Evolutionary conservation across 2,113 vertebrate genomes (phyloP).

Genomic region (Lycaon pictus): DNA sequence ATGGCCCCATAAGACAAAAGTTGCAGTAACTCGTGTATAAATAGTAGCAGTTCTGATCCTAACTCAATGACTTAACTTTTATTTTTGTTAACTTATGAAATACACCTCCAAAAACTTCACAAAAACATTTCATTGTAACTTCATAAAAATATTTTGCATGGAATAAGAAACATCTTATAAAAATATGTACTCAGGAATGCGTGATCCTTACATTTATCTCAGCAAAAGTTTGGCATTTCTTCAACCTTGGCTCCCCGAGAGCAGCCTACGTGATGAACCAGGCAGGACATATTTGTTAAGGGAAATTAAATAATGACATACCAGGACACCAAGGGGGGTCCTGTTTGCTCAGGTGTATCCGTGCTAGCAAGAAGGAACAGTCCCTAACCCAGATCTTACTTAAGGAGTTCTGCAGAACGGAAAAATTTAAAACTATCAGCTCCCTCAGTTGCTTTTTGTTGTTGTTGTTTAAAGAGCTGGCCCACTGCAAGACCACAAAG

Average conservation of each 20-base stretch:
- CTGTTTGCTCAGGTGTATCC: not conserved
- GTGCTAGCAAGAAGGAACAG: not conserved
- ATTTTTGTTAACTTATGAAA: constrained; percentile 50
- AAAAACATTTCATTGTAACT: constrained; percentile 10
- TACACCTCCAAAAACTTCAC: not conserved
- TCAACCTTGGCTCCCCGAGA: not conserved
- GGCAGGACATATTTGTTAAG: not conserved
- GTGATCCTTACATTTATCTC: not conserved
- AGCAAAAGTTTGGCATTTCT: not conserved
- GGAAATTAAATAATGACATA: not conserved
- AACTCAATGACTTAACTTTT: not conserved
- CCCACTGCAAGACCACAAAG: not conserved
- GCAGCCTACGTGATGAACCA: not conserved
- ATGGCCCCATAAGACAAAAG: constrained; percentile 56
- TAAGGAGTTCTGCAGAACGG: constrained; percentile 11
- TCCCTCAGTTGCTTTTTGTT: not conserved
- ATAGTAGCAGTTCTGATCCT: constrained; percentile 33
- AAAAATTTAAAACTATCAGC: not conserved
- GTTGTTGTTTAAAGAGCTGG: not conserved
- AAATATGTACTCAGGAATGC: not conserved
- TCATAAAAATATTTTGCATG: constrained; percentile 38
- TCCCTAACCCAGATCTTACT: not conserved
- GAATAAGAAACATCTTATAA: constrained; percentile 23
- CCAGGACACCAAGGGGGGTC: not conserved
- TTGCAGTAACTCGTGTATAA: not conserved